These are phyloP conservation scores for Rhagium mordax DNA, from an alignment of 2,888 invertebrate species.

Conservation along the genomic window DNA sequence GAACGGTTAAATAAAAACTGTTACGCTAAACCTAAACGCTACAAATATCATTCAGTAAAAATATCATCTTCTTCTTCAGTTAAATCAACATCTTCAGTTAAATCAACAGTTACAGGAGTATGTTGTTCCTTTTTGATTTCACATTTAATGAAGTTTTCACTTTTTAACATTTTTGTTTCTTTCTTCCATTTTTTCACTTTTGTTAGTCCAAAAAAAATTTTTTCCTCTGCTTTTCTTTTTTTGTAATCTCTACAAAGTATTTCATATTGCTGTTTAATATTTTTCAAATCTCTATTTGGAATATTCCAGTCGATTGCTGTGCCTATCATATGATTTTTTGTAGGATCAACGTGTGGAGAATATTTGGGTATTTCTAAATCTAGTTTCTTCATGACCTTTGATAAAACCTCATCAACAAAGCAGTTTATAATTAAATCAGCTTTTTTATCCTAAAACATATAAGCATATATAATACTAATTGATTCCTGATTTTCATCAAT, in stretches of 20 bases:
- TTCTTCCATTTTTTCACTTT: constrained; percentile 48
- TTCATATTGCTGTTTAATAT: constrained; percentile 77
- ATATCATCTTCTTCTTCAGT: constrained; percentile 31
- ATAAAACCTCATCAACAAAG: constrained; percentile 89
- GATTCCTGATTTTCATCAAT: too few relatives aligned
- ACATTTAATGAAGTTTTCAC: constrained; percentile 37
- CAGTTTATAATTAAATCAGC: constrained; percentile 90
- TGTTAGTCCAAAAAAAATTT: constrained; percentile 38
- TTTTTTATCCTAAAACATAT: constrained; percentile 85
- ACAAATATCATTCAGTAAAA: constrained; percentile 31
- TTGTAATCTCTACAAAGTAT: constrained; percentile 67
- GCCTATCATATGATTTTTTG: constrained; percentile 69
- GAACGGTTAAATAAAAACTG: background rate
- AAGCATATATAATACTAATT: too few relatives aligned
- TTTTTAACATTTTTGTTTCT: constrained; percentile 33
- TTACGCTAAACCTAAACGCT: too few relatives aligned
- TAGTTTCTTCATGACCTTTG: constrained; percentile 82
- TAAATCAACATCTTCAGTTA: constrained; percentile 41
- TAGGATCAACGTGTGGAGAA: constrained; percentile 77
- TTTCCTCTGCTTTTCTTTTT: constrained; percentile 58
- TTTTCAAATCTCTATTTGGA: constrained; percentile 73
- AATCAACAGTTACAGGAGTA: too few relatives aligned
- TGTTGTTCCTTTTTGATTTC: constrained; percentile 38
- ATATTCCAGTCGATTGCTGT: constrained; percentile 83
- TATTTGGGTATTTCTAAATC: constrained; percentile 84